Base-by-base conservation (phyloP, 2,113 vertebrate species). In the Orycteropus afer region DNA sequence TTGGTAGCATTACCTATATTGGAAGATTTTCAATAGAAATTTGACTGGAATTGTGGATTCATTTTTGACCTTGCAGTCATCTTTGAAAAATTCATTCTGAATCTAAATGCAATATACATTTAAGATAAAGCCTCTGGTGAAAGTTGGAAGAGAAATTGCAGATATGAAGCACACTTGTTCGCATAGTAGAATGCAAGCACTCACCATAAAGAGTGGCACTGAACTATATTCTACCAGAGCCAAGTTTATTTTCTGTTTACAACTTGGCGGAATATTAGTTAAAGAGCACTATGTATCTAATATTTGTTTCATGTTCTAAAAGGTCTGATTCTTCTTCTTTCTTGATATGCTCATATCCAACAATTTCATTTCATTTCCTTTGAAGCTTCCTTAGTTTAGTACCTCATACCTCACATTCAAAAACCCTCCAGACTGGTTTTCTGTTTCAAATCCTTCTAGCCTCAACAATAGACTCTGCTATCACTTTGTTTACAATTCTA, bases 1-100 rank as follows among this genome's bases (percentile, higher is more conserved):
- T 5, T 63, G 2, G 1, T 69, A 93, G 5, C 2, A 83, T 87
- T 94, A 78, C 34, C 29, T 63, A n/a, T 51, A 61, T 8, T 12
- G 71, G 8, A 65, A 79, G 8, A 27, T 4, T 92, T n/a, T 14
- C 17, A 12, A 73, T 37, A 65, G 18, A 71, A 47, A 90, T 14
- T 89, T 8, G 10, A 12, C 34, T 84, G 14, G 4, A 77, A 71
- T 87, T 57, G 51, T 25, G 25, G 5, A 86, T 69, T 85, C 9
- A 47, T 29, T 95, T 63, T 15, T 10, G 77, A 83, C 13, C 55
- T 93, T 74, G 1, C 0, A 71, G 9, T 71, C 34, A 84, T 65
- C 37, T 93, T 89, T 95, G 59, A 94, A 79, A 9, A 88, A 7
- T 93, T 83, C 45, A 6, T 90, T 7, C 32, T 71, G 87, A 86